Conservation (phyloP, 2,888 invertebrate genomes). For the Platerodrilus igneus region DNA sequence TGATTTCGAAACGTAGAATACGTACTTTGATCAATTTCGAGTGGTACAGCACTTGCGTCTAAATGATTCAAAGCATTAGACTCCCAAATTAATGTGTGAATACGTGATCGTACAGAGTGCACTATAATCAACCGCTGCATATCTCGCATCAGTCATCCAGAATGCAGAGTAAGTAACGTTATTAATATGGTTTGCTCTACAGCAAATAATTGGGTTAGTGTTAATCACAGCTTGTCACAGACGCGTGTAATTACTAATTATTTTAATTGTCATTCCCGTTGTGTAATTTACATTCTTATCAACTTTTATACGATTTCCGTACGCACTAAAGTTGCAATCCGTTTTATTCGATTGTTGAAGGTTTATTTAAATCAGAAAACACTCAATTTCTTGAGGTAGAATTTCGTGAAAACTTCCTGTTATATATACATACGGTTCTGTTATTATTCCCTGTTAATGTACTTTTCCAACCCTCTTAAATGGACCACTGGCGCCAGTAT, state of each 20-base stretch:
- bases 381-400: slow-evolving; percentile 11
- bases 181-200: slow-evolving; percentile 41
- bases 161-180: slow-evolving; percentile 38
- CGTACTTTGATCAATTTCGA: no score
- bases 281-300: no score
- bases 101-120: slow-evolving; percentile 11
- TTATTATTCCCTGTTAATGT: slow-evolving; percentile 12
- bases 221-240: slow-evolving; percentile 39
- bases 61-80: no score
- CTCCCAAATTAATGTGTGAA: slow-evolving; percentile 15
- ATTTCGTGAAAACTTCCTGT: slow-evolving; percentile 14
- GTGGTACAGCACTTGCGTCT: no score
- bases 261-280: slow-evolving; percentile 33
- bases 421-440: slow-evolving; percentile 13
- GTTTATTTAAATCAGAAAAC: no score
- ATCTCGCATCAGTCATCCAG: slow-evolving; percentile 36
- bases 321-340: slow-evolving; percentile 10
- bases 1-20: no score
- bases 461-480: slow-evolving; percentile 9
- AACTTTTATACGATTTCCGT: no score
- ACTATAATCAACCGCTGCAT: slow-evolving; percentile 6
- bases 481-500: slow-evolving; percentile 20
- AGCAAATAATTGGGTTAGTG: slow-evolving; percentile 39
- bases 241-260: slow-evolving; percentile 39
- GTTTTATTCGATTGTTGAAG: no score